phyloP scores from a whole-genome alignment of 2,888 invertebrate species.

The Trachelus troglodyta region DNA sequence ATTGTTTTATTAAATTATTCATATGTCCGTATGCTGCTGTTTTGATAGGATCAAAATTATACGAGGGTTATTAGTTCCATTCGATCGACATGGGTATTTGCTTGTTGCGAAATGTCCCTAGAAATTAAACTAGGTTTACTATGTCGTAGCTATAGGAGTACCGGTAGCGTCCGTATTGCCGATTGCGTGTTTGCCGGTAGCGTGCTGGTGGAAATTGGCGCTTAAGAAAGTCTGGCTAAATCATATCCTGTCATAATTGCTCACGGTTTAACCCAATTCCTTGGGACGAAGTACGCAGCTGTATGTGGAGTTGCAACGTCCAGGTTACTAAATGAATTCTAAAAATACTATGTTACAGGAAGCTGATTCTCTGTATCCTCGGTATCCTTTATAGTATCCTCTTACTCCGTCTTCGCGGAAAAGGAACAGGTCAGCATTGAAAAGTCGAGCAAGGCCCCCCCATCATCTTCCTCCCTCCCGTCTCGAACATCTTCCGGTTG shows the following conservation, averaged over 20 bases:
- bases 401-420: background rate
- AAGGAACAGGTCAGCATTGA: background rate
- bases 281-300: conserved; percentile 31
- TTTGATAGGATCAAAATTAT: background rate
- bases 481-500: background rate
- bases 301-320: background rate
- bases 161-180: conserved; percentile 33
- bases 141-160: background rate
- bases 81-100: background rate
- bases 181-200: conserved; percentile 29
- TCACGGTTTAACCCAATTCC: conserved; percentile 55
- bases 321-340: background rate
- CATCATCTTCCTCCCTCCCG: too few species aligned
- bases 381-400: background rate
- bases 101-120: background rate
- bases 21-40: background rate
- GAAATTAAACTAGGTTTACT: background rate
- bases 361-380: background rate
- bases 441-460: background rate
- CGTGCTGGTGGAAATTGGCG: conserved; percentile 43
- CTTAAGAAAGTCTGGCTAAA: conserved; percentile 52
- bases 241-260: conserved; percentile 58
- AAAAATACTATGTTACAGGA: background rate
- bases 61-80: background rate
- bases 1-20: background rate